Percentiles rank a stretch among this genome's conserved stretches.
These are phyloP conservation scores for Syrmaticus mikado DNA, from an alignment of 2,113 vertebrate genomes.

Conservation along the genomic window DNA sequence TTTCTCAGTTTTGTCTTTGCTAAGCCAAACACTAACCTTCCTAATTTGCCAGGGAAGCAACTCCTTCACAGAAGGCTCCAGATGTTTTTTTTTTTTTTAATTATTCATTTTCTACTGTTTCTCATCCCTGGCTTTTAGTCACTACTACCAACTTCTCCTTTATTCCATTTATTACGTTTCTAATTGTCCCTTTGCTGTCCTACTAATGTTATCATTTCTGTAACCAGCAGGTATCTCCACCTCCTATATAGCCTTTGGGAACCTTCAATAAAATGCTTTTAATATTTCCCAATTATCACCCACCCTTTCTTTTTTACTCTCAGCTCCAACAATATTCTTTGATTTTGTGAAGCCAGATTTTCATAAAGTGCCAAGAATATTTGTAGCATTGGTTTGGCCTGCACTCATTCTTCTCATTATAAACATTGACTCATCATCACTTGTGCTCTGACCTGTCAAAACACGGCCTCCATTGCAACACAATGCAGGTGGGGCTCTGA, in stretches of 20 bases:
- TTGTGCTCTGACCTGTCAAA: neutral
- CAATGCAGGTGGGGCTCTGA: neutral
- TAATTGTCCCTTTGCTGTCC: neutral
- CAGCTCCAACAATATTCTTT: neutral
- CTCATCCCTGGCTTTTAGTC: neutral
- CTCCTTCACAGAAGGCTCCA: neutral
- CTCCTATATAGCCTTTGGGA: neutral
- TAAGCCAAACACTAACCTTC: neutral
- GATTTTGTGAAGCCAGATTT: neutral
- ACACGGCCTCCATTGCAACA: neutral
- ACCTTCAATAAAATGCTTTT: neutral
- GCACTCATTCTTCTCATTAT: neutral
- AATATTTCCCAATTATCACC: neutral
- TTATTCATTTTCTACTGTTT: neutral
- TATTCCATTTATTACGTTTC: neutral
- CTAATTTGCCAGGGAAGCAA: neutral
- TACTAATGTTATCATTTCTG: neutral
- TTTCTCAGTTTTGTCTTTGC: neutral
- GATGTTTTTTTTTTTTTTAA: neutral
- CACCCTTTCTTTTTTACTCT: neutral
- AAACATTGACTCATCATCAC: neutral
- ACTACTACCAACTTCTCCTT: neutral
- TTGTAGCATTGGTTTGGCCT: neutral
- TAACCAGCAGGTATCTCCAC: neutral
- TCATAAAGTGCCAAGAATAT: neutral